These are phyloP conservation scores for Sweltsa coloradensis DNA, from an alignment of 1,140 invertebrate genomes.

Conservation along the genomic window DNA sequence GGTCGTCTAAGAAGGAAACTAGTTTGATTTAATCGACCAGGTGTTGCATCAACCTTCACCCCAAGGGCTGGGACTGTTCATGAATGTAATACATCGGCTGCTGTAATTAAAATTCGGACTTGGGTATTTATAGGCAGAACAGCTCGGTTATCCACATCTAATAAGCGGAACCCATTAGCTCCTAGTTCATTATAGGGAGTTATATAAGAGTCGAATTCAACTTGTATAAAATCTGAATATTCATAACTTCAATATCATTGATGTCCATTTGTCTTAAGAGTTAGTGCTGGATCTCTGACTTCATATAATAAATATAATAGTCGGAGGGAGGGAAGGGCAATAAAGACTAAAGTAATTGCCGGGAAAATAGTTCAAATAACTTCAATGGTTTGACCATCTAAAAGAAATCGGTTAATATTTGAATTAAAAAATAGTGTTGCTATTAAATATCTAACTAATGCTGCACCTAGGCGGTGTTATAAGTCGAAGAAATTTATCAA, in stretches of 20 bases:
- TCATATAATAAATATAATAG: slow-evolving; percentile 49
- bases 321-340: slow-evolving; percentile 43
- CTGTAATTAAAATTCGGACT: slow-evolving; percentile 42
- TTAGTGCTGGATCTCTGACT: slow-evolving; percentile 35
- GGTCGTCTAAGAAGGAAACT: slow-evolving; percentile 38
- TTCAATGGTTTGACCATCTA: no score
- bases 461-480: no score
- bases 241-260: slow-evolving; percentile 59
- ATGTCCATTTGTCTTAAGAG: slow-evolving; percentile 47
- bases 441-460: no score
- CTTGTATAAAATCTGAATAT: slow-evolving; percentile 42
- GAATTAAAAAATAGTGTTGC: no score
- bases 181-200: slow-evolving; percentile 28
- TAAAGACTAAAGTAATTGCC: slow-evolving; percentile 44
- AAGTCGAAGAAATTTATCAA: no score
- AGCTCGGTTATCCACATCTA: slow-evolving; percentile 50
- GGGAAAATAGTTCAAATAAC: slow-evolving; percentile 41
- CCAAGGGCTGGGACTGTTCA: slow-evolving; percentile 47
- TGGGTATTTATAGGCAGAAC: slow-evolving; percentile 39
- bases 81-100: slow-evolving; percentile 54
- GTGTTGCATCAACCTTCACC: slow-evolving; percentile 50
- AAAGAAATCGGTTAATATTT: no score
- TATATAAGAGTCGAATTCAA: slow-evolving; percentile 54
- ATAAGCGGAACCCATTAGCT: slow-evolving; percentile 35
- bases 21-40: slow-evolving; percentile 52